Percentiles rank a stretch among this genome's conserved stretches.
phyloP scores from a whole-genome alignment of 2,113 vertebrate species.

The Tachysurus vachellii region DNA sequence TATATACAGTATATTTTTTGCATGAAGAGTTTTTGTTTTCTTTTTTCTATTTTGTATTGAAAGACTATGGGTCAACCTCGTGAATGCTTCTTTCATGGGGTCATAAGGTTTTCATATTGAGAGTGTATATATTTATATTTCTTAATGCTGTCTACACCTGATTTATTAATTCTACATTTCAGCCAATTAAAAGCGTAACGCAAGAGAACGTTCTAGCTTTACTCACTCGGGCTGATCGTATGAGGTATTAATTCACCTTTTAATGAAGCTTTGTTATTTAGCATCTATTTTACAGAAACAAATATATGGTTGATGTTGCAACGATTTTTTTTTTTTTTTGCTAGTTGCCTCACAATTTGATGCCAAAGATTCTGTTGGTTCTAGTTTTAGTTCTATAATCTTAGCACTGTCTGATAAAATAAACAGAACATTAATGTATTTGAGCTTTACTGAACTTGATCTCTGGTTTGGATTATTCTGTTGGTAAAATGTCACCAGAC shows the following conservation, averaged over 20 bases:
- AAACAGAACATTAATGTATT: conserved; percentile 18
- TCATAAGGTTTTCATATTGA: conserved; percentile 61
- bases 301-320: conserved; percentile 24
- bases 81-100: conserved; percentile 42
- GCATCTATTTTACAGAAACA: conserved; percentile 46
- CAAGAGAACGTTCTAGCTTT: conserved; percentile 49
- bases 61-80: conserved; percentile 55
- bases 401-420: conserved; percentile 41
- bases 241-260: conserved; percentile 31
- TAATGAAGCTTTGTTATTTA: conserved; percentile 55
- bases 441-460: conserved; percentile 18
- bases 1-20: conserved; percentile 67
- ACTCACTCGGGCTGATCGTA: conserved; percentile 35
- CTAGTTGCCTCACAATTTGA: conserved; percentile 46
- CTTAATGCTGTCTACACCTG: conserved; percentile 52
- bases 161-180: conserved; percentile 10
- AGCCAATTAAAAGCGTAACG: neutral
- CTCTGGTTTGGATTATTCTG: neutral
- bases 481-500: neutral
- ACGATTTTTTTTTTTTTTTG: conserved; percentile 34
- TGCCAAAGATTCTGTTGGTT: conserved; percentile 70
- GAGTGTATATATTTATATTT: conserved; percentile 70
- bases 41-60: conserved; percentile 69
- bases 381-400: conserved; percentile 50
- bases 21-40: conserved; percentile 68